Evolutionary conservation across 2,113 vertebrate species (phyloP).

Genomic region (Electrona antarctica): DNA sequence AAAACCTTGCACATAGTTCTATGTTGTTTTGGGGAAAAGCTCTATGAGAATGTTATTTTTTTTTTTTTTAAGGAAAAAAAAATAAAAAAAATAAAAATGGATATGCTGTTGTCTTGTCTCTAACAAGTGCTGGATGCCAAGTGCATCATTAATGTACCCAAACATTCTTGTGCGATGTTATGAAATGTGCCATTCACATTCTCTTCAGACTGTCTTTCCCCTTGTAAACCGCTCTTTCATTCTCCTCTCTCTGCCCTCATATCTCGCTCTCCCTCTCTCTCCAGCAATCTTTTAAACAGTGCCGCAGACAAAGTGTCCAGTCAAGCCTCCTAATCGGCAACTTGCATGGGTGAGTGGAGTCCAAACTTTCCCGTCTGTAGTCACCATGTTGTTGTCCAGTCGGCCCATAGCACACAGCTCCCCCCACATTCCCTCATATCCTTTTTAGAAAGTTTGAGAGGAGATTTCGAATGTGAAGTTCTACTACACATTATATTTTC

Average conservation of each 20-base stretch:
- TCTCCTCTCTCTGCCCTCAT: conserved; percentile 25
- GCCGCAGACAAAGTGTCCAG: conserved; percentile 79
- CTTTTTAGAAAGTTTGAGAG: conserved; percentile 11
- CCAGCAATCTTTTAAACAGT: conserved; percentile 71
- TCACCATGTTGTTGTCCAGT: conserved; percentile 57
- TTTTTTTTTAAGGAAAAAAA: neutral
- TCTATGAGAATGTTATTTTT: conserved; percentile 35
- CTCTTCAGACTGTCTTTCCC: conserved; percentile 62
- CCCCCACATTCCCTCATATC: conserved; percentile 25
- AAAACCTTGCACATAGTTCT: conserved; percentile 18
- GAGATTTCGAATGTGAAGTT: neutral
- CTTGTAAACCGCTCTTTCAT: conserved; percentile 68
- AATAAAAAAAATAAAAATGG: no score
- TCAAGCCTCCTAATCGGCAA: conserved; percentile 76
- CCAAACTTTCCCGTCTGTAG: conserved; percentile 75
- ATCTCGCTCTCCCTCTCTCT: conserved; percentile 45
- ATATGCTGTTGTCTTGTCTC: conserved; percentile 37
- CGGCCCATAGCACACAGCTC: conserved; percentile 34
- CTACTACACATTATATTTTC: neutral
- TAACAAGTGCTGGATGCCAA: conserved; percentile 59
- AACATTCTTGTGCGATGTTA: conserved; percentile 50
- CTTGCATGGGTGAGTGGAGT: conserved; percentile 77
- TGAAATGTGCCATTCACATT: conserved; percentile 75
- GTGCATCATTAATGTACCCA: conserved; percentile 47
- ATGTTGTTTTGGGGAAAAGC: neutral